Conservation (phyloP, 2,888 invertebrate genomes). For the Parelbella ahira region DNA sequence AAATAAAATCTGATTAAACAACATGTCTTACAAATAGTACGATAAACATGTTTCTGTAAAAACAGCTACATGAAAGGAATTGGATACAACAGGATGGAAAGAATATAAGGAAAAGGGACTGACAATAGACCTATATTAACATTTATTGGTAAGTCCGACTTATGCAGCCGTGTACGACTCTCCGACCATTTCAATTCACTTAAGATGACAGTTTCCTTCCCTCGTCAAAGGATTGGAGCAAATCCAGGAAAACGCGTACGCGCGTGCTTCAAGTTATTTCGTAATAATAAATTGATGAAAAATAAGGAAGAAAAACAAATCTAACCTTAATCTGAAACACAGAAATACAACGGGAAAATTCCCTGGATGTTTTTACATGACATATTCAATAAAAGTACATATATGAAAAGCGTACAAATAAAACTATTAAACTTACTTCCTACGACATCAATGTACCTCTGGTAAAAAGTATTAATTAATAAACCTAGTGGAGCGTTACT, state of each 20-base stretch:
- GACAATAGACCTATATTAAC: not conserved
- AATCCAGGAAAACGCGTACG: constrained; percentile 3
- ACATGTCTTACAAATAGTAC: too few relatives aligned
- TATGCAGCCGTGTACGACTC: too few relatives aligned
- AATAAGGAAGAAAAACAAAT: not conserved
- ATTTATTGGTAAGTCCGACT: not conserved
- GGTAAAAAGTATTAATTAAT: too few relatives aligned
- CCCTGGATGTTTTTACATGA: not conserved
- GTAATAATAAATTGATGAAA: not conserved
- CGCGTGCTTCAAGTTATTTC: not conserved
- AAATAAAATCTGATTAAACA: too few relatives aligned
- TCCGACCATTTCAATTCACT: constrained; percentile 6
- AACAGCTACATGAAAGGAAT: too few relatives aligned
- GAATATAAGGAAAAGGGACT: not conserved
- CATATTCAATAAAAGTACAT: too few relatives aligned
- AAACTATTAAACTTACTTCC: too few relatives aligned
- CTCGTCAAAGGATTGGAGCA: constrained; percentile 4
- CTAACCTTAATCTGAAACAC: not conserved
- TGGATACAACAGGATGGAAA: too few relatives aligned
- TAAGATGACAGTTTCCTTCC: not conserved
- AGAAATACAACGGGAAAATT: not conserved
- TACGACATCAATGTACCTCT: too few relatives aligned
- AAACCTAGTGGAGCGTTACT: too few relatives aligned
- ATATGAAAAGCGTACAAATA: too few relatives aligned
- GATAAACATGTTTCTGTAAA: not conserved